Base-by-base conservation (phyloP, 2,888 invertebrate species). In the Neelides folsomi region DNA sequence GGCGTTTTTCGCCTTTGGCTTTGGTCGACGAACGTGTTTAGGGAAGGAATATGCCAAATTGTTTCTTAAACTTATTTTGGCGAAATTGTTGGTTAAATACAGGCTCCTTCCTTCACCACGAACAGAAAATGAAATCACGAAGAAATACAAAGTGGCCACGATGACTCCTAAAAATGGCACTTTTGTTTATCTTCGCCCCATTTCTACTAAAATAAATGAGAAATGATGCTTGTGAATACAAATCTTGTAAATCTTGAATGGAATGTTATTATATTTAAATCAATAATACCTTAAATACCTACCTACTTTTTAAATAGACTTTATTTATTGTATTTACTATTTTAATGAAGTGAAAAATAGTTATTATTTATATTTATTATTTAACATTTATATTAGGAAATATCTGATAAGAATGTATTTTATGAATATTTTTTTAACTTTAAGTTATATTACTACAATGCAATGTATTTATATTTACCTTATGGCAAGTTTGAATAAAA, bases 91-190 rank as follows among this genome's bases (percentile, higher is more conserved):
- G 3, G 15, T 19, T 12, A 43, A 40, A 6, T 58, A 53, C 35
- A 15, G 37, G 35, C 19, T 58, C 7, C 4, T 44, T 3, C 52
- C 54, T 9, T 36, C 38, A 7, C 18, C 15, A n/a, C n/a, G 40
- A 12, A 42, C 47, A 1, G 37, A 51, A 36, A 35, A 36, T 2
- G 42, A 54, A 16, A 49, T 56, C 40, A 43, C 47, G 13, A 43
- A 56, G 9, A 35, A 45, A 1, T 58, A 56, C 43, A 58, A 58
- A 18, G 53, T 52, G 12, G 56, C 58, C 2, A 58, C 58, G 39
- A 58, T 58, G 58, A 54, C 54, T 18, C 58, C 58, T n/a, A 41
- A 47, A 20, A 44, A 48, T 18, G 57, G 57, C 1, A 53, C 51
- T 8, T 43, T 36, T 39, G 53, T 51, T 1, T 12, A 41, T 2